Base-by-base conservation (phyloP, 1,140 invertebrate genomes). In the Drosophila orena region DNA sequence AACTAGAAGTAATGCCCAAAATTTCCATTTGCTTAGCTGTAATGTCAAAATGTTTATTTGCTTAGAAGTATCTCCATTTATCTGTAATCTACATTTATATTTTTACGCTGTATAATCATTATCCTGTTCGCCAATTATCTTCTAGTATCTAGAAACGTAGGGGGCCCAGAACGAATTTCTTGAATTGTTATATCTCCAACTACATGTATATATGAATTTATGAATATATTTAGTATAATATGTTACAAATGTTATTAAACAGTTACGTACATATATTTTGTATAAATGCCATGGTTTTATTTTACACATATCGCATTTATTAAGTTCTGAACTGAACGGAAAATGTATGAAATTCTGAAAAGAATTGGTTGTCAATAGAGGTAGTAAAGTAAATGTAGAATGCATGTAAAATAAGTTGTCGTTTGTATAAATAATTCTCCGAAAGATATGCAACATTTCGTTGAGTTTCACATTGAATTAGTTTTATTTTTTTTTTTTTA, bases 71-170 rank as follows among this genome's bases (percentile, higher is more conserved):
- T 49, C 20, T 8, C 57, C 53, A 79, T 64, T 44, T 46, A 24
- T n/a, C 11, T 15, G 49, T 61, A 58, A 42, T 15, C 4, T 69
- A 49, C 15, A 37, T 42, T 46, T 47, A 54, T 38, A 47, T 72
- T 61, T 34, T 14, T 30, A 35, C 22, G 10, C 2, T 47, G 24
- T 52, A 44, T 61, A 56, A 55, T n/a, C 47, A 60, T 30, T 68
- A 56, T 40, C 54, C 27, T 42, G 50, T 55, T 20, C 22, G 53
- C 74, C 61, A 64, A 62, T 38, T 40, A 58, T 54, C 80, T 83
- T 83, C 79, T 83, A 84, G 79, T 84, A 83, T 83, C 79, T 83
- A 83, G 79, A 83, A 83, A 70, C 38, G 52, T 83, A 75, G 69
- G 66, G 49, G 56, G 43, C 64, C 35, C 50, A 47, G 40, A 30